Percentiles rank a stretch among this genome's conserved stretches.
Evolutionary conservation across 30 jellyfish, hydroid and myxozoan species (phyloP).

Genomic region (Calvadosia cruxmelitensis): DNA sequence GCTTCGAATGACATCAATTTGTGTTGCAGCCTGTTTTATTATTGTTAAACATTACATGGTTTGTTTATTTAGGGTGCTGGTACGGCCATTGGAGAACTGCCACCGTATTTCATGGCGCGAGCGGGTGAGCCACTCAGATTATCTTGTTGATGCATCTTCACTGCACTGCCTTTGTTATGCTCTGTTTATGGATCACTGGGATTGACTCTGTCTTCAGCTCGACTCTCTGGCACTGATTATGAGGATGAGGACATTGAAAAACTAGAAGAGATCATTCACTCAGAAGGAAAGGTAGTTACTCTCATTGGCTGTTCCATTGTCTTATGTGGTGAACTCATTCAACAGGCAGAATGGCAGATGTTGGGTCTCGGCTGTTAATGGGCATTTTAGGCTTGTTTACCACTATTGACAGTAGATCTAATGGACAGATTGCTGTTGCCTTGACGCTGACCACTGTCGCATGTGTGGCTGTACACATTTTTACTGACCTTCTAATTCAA

Average conservation of each 20-base stretch:
- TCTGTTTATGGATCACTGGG: neutral
- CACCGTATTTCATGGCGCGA: constrained; percentile 98
- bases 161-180: neutral
- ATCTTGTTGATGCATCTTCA: constrained; percentile 6
- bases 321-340: too few relatives aligned
- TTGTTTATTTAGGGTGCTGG: constrained; percentile 97
- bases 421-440: neutral
- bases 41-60: too few relatives aligned
- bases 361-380: too few relatives aligned
- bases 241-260: constrained; percentile 94
- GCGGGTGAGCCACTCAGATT: constrained; percentile 55
- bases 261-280: constrained; percentile 74
- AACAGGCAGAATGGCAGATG: too few relatives aligned
- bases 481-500: too few relatives aligned
- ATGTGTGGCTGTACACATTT: too few relatives aligned
- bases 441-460: neutral
- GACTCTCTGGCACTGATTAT: constrained; percentile 87
- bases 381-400: too few relatives aligned
- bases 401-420: neutral
- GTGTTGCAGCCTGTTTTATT: too few relatives aligned
- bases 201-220: constrained; percentile 35
- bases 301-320: neutral
- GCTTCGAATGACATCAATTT: too few relatives aligned
- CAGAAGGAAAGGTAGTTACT: constrained; percentile 62
- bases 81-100: constrained; percentile 98